Evolutionary conservation across 2,113 vertebrate species (phyloP).

Genomic region (Tinamus guttatus): DNA sequence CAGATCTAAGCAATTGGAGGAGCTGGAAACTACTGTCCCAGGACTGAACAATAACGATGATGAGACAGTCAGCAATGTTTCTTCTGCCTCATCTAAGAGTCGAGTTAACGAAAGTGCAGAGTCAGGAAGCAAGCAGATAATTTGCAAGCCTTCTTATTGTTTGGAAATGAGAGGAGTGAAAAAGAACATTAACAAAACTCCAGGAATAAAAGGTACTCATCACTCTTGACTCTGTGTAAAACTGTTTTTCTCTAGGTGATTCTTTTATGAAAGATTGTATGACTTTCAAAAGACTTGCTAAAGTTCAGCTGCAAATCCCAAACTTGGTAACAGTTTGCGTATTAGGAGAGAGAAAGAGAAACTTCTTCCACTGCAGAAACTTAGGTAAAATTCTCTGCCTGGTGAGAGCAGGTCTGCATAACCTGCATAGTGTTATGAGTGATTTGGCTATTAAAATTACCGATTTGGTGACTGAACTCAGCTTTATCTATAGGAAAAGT

Average conservation of each 20-base stretch:
- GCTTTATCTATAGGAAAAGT: background rate
- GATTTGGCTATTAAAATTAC: background rate
- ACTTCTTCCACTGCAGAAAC: background rate
- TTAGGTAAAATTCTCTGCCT: background rate
- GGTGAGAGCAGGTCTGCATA: background rate
- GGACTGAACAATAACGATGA: conserved; percentile 30
- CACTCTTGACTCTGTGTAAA: background rate
- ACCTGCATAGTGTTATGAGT: background rate
- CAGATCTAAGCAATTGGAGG: conserved; percentile 67
- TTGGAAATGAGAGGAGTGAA: conserved; percentile 78
- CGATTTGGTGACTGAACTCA: background rate
- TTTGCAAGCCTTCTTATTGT: conserved; percentile 79
- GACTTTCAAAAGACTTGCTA: background rate
- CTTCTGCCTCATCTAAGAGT: conserved; percentile 74
- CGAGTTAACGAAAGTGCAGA: conserved; percentile 70
- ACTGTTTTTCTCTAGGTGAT: background rate
- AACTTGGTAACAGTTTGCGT: background rate
- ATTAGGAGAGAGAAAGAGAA: background rate
- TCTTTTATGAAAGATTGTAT: background rate
- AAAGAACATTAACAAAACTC: background rate
- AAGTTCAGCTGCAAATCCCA: background rate
- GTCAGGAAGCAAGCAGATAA: conserved; percentile 61
- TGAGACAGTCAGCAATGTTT: conserved; percentile 64
- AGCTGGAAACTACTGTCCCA: background rate
- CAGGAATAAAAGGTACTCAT: conserved; percentile 29